phyloP scores from a whole-genome alignment of 37 sponge, comb jelly and placozoan genomes.

The Oscarella lobularis region DNA sequence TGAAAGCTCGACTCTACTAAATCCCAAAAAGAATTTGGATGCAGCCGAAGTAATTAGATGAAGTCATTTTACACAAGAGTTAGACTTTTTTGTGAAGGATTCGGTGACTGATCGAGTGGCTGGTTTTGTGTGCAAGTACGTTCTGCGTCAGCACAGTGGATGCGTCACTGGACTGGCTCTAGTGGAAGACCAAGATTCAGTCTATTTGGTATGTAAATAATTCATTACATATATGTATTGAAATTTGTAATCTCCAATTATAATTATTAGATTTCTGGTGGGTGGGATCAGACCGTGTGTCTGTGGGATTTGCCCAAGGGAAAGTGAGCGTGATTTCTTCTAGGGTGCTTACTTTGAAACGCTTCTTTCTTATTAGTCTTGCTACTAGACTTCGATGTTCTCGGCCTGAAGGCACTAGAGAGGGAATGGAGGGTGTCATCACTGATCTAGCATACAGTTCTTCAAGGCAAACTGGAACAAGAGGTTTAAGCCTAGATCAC shows the following conservation, averaged over 20 bases:
- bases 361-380: background rate
- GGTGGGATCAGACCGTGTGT: constrained; percentile 51
- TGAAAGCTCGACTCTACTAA: too few species aligned
- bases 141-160: constrained; percentile 29
- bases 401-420: too few species aligned
- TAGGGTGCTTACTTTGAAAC: background rate
- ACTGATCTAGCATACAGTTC: background rate
- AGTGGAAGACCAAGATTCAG: constrained; percentile 8
- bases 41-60: too few species aligned
- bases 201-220: constrained; percentile 14
- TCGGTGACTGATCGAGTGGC: constrained; percentile 53
- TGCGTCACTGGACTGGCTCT: constrained; percentile 39
- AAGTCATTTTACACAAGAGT: too few species aligned
- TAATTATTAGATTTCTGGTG: constrained; percentile 35
- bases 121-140: constrained; percentile 32
- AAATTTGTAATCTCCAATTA: background rate
- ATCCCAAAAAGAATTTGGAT: too few species aligned
- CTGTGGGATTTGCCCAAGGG: constrained; percentile 39
- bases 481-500: too few species aligned
- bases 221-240: background rate
- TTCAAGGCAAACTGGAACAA: too few species aligned
- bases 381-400: background rate
- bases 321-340: constrained; percentile 4
- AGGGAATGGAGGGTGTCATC: background rate
- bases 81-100: constrained; percentile 12